Evolutionary conservation across 2,113 vertebrate species (phyloP), one percentile per base, ranked within the genome.

Genomic region (Seriola rivoliana): DNA sequence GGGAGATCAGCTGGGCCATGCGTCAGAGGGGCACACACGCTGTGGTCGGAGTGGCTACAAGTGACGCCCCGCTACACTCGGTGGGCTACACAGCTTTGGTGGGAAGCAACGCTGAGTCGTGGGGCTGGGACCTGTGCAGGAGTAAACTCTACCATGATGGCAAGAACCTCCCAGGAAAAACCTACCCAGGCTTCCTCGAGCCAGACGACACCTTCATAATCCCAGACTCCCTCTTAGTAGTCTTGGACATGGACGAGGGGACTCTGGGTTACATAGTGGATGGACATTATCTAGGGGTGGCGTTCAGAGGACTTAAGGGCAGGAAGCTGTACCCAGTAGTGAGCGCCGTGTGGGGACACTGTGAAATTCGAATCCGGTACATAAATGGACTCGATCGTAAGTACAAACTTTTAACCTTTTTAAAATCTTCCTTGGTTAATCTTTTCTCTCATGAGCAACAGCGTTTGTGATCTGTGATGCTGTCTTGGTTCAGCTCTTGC

Each of bases 381-480:
- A 95, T 99, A 91, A 99, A 99, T n/a, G 98, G 98, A 63, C 97
- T 99, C 0, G 98, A 99, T 95, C 98, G 98, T 99, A 96, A 99
- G 98, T 99, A 96, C 87, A 58, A 52, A 65, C 36, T 54, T 19
- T 7, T 9, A 19, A n/a, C 10, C 62, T 1, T 52, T 9, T 57
- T 9, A 10, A 69, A 9, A 64, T 23, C 13, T 21, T 10, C 46
- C 9, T 25, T 5, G 29, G 0, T 48, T 58, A 1, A 11, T 57
- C 5, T 62, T 40, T 34, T 46, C 25, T 60, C 16, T 59, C 9
- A 16, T 73, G 8, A 67, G 63, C 3, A 3, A 44, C 16, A 21
- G 17, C 73, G 14, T 64, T 69, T 16, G 5, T 36, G 3, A 8
- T 46, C 36, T 1, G 4, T 57, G 16, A 34, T 65, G 10, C 7